A percentile compares a stretch with the other conserved stretches of the same genome.
Conservation (phyloP, 2,113 vertebrate genomes). For the Burhinus oedicnemus region DNA sequence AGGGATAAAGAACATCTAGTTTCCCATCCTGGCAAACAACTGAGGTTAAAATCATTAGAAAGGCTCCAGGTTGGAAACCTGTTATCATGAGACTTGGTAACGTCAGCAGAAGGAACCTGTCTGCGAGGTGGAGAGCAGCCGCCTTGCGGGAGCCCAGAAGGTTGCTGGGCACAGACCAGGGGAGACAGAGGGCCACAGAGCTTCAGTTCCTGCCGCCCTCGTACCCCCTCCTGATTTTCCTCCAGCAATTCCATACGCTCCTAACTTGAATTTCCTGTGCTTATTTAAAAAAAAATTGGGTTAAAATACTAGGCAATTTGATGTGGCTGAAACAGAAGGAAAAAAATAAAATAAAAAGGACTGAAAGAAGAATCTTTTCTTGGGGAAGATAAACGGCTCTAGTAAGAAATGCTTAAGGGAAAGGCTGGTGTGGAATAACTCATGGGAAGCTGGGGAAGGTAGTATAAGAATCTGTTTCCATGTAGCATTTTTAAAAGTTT, state of each 20-base stretch:
- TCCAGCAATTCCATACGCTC: background rate
- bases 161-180: background rate
- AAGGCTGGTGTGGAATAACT: background rate
- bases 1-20: background rate
- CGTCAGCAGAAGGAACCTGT: background rate
- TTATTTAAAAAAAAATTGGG: background rate
- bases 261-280: background rate
- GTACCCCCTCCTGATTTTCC: too few species aligned
- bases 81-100: background rate
- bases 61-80: background rate
- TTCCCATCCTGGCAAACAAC: background rate
- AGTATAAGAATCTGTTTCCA: background rate
- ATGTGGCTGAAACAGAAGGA: background rate
- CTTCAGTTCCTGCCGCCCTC: too few species aligned
- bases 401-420: background rate
- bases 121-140: rapidly evolving
- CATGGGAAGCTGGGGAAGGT: background rate
- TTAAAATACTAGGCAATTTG: background rate
- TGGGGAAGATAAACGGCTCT: background rate
- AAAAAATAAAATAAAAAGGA: background rate
- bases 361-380: background rate
- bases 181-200: too few species aligned
- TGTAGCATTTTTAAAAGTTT: background rate
- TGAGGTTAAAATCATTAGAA: background rate
- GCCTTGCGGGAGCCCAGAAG: too few species aligned